Percentiles rank a stretch among this genome's conserved stretches.
Conservation (phyloP, 2,888 invertebrate genomes). For the Monoplex corrugatus region DNA sequence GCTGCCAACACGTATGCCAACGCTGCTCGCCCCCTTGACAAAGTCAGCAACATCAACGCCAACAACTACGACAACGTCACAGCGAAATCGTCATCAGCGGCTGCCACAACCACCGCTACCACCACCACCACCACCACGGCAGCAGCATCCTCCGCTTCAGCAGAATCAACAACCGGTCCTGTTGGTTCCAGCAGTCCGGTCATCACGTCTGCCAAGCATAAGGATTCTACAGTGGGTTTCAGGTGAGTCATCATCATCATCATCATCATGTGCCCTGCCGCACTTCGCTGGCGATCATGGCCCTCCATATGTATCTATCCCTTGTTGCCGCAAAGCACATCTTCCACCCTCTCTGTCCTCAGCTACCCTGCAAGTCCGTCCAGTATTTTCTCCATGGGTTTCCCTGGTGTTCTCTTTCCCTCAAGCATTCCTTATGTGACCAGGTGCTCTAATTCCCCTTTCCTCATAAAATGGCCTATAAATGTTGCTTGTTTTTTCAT, state of each 20-base stretch:
- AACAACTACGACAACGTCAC: not conserved
- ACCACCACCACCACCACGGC: not conserved
- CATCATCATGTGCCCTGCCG: no score
- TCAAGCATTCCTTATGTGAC: no score
- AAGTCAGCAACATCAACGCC: not conserved
- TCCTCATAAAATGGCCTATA: no score
- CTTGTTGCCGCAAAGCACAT: no score
- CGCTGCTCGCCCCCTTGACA: not conserved
- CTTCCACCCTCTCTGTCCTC: no score
- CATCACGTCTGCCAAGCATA: not conserved
- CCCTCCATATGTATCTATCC: no score
- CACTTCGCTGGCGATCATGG: no score
- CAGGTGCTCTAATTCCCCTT: no score
- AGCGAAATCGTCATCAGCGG: not conserved
- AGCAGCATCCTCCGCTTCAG: not conserved
- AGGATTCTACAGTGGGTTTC: slow-evolving; percentile 4
- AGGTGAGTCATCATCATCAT: not conserved
- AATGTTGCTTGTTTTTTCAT: no score
- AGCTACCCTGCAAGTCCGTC: no score
- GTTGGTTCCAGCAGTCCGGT: not conserved
- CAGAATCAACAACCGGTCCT: not conserved
- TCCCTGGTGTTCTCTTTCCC: no score
- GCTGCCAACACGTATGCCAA: slow-evolving; percentile 34
- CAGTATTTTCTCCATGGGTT: no score
- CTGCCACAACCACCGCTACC: not conserved